Evolutionary conservation across 2,888 invertebrate species (phyloP).

Genomic region (Brassicogethes aeneus): DNA sequence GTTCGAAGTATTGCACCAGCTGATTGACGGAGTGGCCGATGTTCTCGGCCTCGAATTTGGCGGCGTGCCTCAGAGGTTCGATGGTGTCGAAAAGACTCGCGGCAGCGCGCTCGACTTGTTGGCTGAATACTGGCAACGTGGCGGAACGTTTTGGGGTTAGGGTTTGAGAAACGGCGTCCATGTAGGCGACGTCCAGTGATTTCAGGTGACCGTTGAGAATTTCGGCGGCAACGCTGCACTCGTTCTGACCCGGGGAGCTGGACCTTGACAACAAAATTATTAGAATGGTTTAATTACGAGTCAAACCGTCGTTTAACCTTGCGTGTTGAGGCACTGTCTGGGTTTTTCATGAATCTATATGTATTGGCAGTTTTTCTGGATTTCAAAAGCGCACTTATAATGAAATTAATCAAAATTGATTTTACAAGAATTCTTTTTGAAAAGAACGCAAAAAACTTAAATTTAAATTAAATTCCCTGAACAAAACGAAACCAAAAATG

Average conservation of each 20-base stretch:
- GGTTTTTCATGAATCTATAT: too few relatives aligned
- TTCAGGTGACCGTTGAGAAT: slow-evolving; percentile 66
- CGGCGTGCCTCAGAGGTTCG: slow-evolving; percentile 77
- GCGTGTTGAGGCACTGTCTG: too few relatives aligned
- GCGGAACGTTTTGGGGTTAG: slow-evolving; percentile 31
- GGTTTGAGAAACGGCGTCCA: slow-evolving; percentile 62
- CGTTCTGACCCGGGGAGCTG: slow-evolving; percentile 92
- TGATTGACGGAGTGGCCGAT: slow-evolving; percentile 81
- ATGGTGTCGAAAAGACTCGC: slow-evolving; percentile 76
- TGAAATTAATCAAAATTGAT: too few relatives aligned
- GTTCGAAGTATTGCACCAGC: slow-evolving; percentile 72
- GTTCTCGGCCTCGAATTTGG: slow-evolving; percentile 85
- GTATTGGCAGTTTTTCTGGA: too few relatives aligned
- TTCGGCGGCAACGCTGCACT: slow-evolving; percentile 80
- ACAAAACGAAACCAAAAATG: too few relatives aligned
- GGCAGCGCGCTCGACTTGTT: slow-evolving; percentile 50
- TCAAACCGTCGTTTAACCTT: too few relatives aligned
- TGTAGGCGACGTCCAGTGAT: slow-evolving; percentile 76
- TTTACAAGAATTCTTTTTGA: too few relatives aligned
- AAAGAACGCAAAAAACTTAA: too few relatives aligned
- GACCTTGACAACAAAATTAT: too few relatives aligned
- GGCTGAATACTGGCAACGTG: slow-evolving; percentile 44
- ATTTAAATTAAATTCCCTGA: too few relatives aligned
- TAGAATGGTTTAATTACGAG: too few relatives aligned
- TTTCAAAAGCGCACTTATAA: too few relatives aligned